These are phyloP conservation scores for Protophormia terraenovae DNA, from an alignment of 2,888 invertebrate genomes.

Conservation along the genomic window DNA sequence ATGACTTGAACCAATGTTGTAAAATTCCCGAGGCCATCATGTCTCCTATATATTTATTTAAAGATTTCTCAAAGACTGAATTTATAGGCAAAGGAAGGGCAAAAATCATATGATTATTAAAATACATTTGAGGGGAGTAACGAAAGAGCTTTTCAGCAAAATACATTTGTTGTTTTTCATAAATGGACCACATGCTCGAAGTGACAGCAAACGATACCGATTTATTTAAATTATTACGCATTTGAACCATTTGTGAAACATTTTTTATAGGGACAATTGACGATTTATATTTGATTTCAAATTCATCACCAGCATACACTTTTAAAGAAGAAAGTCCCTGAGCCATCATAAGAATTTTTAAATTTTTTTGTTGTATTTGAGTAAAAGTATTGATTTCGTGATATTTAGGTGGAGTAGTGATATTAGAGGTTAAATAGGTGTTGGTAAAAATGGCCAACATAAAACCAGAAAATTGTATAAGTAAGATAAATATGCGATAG, in stretches of 20 bases:
- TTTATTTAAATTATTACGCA: slow-evolving; percentile 16
- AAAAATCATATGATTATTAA: neutral
- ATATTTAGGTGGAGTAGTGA: neutral
- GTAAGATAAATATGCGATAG: neutral
- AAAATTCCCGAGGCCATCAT: slow-evolving; percentile 6
- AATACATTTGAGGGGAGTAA: neutral
- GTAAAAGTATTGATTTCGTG: neutral
- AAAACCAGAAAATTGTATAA: neutral
- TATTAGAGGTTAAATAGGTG: neutral
- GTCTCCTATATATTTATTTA: slow-evolving; percentile 11
- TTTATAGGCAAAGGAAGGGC: slow-evolving; percentile 3
- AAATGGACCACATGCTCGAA: neutral
- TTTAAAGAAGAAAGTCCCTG: neutral
- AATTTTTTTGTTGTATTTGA: neutral
- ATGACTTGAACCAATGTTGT: slow-evolving; percentile 2
- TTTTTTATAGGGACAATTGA: neutral
- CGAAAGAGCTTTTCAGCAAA: slow-evolving; percentile 16
- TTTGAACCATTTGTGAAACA: neutral
- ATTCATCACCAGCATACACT: neutral
- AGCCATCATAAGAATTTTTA: neutral
- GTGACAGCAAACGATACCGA: neutral
- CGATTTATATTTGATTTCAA: neutral
- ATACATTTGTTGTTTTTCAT: slow-evolving; percentile 13
- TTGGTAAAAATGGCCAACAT: neutral
- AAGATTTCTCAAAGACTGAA: slow-evolving; percentile 12